Base-by-base conservation (phyloP, 2,797 vertebrate genomes). In the Zenarchopterus dispar region DNA sequence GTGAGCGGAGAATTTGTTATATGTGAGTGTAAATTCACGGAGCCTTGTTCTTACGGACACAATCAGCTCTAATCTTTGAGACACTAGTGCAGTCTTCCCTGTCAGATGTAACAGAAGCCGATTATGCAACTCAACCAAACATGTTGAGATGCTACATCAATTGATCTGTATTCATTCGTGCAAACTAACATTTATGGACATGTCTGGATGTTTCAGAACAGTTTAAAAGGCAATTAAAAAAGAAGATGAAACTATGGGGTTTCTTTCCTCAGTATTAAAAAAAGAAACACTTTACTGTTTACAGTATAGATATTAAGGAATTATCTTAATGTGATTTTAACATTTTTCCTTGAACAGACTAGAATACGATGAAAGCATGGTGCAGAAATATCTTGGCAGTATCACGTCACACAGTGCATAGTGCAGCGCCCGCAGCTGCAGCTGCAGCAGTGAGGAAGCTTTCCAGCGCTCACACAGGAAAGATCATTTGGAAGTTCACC, bases 401-500 rank as follows among this genome's bases (percentile, higher is more conserved):
- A 45, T 70, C 19, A 21, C 62, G 62, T 51, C 49, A 47, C 5
- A 76, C 65, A 47, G 56, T 73, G 63, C 55, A 63, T 53, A 26
- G 24, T 15, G 41, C 28, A 57, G 65, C 0, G 41, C 43, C 56
- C 43, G 10, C 65, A 72, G 77, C 75, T 57, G 67, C 72, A 36
- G 62, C 58, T 60, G 68, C 72, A 39, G 62, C 61, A 66, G 55
- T 48, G 56, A 70, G 48, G 19, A 77, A 50, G 67, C 58, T 67
- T 69, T 86, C 67, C 56, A 75, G 54, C 70, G 86, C 77, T 84
- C 72, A 67, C 82, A 91, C 82, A 91, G 88, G 85, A 91, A 89
- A 23, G 87, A 75, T 71, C 67, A 72, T 90, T 91, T 90, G 75
- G 80, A 90, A 84, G 81, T 86, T 86, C 81, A 77, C 84, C 77